Percentiles rank a stretch among this genome's conserved stretches.
phyloP scores from a whole-genome alignment of 2,113 vertebrate species.

The Echinops telfairi region DNA sequence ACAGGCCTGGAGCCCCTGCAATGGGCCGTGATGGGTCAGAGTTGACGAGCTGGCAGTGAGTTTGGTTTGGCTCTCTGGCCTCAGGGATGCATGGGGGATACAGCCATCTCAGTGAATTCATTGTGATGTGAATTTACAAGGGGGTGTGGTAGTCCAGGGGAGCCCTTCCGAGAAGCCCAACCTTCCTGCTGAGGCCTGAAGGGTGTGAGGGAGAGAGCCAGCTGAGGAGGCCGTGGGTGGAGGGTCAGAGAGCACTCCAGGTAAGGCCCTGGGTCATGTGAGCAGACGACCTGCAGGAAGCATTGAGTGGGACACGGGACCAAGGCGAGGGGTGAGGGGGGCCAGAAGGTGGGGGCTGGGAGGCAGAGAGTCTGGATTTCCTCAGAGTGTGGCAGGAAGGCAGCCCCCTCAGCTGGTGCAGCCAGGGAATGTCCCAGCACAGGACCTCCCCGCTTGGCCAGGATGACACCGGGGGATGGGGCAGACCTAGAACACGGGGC shows the following conservation, averaged over 20 bases:
- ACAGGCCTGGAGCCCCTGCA: too few species aligned
- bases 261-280: neutral
- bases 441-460: neutral
- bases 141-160: neutral
- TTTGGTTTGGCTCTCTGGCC: too few species aligned
- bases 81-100: neutral
- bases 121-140: neutral
- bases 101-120: neutral
- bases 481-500: neutral
- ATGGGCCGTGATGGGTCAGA: too few species aligned
- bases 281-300: neutral
- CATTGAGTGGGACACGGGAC: too few species aligned
- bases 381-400: neutral
- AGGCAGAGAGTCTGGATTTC: neutral
- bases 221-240: neutral
- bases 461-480: neutral
- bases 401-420: neutral
- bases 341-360: neutral
- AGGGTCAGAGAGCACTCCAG: neutral
- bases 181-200: neutral
- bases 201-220: neutral
- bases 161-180: neutral
- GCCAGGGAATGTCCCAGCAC: neutral
- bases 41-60: too few species aligned
- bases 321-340: neutral